Conservation (phyloP, 2,888 invertebrate species). For the Stomorhina lunata region DNA sequence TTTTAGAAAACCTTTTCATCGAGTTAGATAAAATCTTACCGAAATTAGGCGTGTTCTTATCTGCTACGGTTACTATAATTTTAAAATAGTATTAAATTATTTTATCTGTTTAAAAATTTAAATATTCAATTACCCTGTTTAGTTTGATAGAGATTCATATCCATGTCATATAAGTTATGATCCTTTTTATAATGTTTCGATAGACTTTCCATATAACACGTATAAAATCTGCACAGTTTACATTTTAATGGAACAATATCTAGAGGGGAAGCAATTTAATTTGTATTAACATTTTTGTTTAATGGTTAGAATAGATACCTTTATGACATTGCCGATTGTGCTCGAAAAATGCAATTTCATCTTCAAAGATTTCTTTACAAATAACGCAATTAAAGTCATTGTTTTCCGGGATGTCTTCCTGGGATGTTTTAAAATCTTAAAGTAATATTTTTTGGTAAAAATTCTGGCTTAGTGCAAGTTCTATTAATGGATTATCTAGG, state of each 20-base stretch:
- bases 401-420: neutral
- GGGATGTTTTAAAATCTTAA: neutral
- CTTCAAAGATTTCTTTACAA: constrained; percentile 43
- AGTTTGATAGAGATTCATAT: constrained; percentile 40
- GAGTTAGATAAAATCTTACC: constrained; percentile 25
- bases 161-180: constrained; percentile 49
- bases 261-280: constrained; percentile 39
- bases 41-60: constrained; percentile 14
- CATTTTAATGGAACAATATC: constrained; percentile 64
- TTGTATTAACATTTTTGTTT: neutral
- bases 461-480: too few relatives aligned
- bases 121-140: constrained; percentile 47
- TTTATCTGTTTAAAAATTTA: neutral
- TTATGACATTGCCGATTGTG: constrained; percentile 54
- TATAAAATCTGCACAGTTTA: constrained; percentile 59
- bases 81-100: neutral
- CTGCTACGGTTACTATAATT: constrained; percentile 1
- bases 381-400: constrained; percentile 20
- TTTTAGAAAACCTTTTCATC: neutral
- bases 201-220: constrained; percentile 63
- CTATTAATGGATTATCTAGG: too few relatives aligned
- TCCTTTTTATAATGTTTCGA: constrained; percentile 63
- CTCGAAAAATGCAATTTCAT: constrained; percentile 12
- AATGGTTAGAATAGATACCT: constrained; percentile 16
- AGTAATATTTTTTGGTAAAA: too few relatives aligned